Percentiles rank a stretch among this genome's conserved stretches.
Evolutionary conservation across 2,797 vertebrate genomes (phyloP).

Genomic region (Enteromius thamalakanensis): DNA sequence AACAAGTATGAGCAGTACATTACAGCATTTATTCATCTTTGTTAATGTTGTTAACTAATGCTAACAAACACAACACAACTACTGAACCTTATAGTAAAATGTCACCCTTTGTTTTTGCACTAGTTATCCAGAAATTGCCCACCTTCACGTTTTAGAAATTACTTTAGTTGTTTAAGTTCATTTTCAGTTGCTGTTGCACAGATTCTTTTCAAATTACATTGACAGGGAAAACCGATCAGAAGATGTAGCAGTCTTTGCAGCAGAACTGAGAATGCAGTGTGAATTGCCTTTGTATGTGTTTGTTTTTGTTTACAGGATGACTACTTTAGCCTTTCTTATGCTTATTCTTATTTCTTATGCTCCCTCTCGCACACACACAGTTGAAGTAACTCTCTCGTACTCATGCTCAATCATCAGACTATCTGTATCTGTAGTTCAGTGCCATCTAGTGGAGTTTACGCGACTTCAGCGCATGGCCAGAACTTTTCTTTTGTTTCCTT

Average conservation of each 20-base stretch:
- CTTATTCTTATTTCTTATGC: background rate
- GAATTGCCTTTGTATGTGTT: background rate
- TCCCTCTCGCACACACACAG: conserved; percentile 1
- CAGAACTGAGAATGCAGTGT: background rate
- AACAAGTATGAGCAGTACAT: too few species aligned
- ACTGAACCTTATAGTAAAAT: too few species aligned
- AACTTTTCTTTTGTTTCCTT: background rate
- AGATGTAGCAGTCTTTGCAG: background rate
- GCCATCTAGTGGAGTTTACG: conserved; percentile 58
- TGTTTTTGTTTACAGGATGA: background rate
- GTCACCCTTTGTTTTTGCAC: too few species aligned
- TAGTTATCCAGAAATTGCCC: background rate
- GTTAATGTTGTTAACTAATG: too few species aligned
- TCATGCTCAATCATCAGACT: conserved; percentile 58
- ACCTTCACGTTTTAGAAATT: background rate
- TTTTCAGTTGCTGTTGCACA: background rate
- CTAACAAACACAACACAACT: too few species aligned
- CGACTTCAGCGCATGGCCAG: background rate
- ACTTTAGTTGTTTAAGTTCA: background rate
- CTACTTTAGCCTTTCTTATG: background rate
- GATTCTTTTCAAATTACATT: background rate
- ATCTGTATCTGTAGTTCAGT: conserved; percentile 56
- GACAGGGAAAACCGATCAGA: background rate
- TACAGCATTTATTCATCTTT: too few species aligned
- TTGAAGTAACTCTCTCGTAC: conserved; percentile 23